Evolutionary conservation across 2,888 invertebrate genomes (phyloP).

Genomic region (Philereme transversata): DNA sequence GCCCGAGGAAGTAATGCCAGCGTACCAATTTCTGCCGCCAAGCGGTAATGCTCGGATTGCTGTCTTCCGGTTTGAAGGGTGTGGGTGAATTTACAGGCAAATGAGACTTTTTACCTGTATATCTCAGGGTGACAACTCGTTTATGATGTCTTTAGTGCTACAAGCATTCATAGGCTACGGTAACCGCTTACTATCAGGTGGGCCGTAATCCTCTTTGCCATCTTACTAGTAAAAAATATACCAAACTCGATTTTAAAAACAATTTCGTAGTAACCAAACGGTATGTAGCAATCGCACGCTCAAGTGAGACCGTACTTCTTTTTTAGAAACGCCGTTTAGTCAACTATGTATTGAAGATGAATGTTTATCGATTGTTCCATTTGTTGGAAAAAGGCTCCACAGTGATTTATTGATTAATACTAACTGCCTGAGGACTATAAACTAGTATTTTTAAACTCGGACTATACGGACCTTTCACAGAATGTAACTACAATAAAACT

Average conservation of each 20-base stretch:
- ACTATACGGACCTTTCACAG: constrained; percentile 30
- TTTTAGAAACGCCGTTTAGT: constrained; percentile 65
- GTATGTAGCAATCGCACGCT: constrained; percentile 56
- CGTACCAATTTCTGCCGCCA: too few relatives aligned
- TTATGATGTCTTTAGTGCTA: too few relatives aligned
- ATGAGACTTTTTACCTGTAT: too few relatives aligned
- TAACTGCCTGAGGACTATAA: constrained; percentile 27
- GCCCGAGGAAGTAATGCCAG: too few relatives aligned
- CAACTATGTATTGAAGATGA: constrained; percentile 69
- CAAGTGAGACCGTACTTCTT: constrained; percentile 61
- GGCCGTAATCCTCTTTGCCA: too few relatives aligned
- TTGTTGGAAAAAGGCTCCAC: constrained; percentile 52
- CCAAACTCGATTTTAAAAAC: constrained; percentile 19
- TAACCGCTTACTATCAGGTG: too few relatives aligned
- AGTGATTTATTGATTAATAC: constrained; percentile 56
- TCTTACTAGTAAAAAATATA: not conserved
- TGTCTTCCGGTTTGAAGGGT: too few relatives aligned
- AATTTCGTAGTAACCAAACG: constrained; percentile 32
- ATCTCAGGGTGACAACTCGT: too few relatives aligned
- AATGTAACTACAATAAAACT: constrained; percentile 42
- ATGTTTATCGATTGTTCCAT: constrained; percentile 64
- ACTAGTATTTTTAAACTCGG: constrained; percentile 30
- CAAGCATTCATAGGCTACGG: too few relatives aligned
- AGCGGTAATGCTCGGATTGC: too few relatives aligned
- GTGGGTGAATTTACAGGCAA: too few relatives aligned